These are phyloP conservation scores for Cossypha polioptera DNA, from an alignment of 2,797 vertebrate species.

Conservation along the genomic window DNA sequence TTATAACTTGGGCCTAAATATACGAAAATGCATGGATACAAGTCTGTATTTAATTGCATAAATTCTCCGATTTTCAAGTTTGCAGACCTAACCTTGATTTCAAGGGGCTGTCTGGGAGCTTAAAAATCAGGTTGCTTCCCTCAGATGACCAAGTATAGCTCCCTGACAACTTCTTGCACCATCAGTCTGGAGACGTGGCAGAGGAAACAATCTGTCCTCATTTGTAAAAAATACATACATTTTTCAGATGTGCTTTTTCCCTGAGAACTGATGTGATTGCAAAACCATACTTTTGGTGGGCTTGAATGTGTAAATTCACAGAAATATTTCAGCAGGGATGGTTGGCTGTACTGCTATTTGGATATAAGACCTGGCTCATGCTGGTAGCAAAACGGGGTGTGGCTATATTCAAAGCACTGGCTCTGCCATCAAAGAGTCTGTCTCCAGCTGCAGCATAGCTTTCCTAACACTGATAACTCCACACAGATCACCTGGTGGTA, in stretches of 20 bases:
- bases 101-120: neutral
- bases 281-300: neutral
- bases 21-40: neutral
- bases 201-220: neutral
- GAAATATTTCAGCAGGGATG: neutral
- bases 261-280: neutral
- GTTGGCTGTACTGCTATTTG: neutral
- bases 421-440: neutral
- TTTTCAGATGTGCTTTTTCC: neutral
- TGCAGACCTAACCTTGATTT: neutral
- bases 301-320: neutral
- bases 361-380: neutral
- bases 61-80: neutral
- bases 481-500: neutral
- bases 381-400: neutral
- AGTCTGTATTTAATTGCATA: neutral
- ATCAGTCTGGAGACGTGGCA: neutral
- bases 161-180: neutral
- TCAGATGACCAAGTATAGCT: neutral
- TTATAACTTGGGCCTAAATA: neutral
- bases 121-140: neutral
- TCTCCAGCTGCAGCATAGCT: neutral
- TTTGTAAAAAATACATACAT: neutral
- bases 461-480: neutral
- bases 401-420: neutral